Percentiles rank a stretch among this genome's conserved stretches.
phyloP scores from a whole-genome alignment of 2,113 vertebrate genomes.

The Paramormyrops kingsleyae region DNA sequence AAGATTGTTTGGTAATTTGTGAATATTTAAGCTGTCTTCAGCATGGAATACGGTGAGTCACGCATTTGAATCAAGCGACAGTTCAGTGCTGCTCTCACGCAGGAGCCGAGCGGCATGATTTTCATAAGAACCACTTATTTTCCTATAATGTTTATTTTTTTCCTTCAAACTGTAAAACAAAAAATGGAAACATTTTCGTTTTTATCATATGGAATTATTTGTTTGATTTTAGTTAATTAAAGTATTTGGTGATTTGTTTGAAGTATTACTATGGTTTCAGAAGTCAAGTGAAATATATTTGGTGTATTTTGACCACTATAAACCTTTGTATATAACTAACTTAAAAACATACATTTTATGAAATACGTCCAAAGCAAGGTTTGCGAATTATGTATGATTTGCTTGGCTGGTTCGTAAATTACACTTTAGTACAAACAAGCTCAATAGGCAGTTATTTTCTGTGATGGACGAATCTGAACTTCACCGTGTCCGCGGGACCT shows the following conservation, averaged over 20 bases:
- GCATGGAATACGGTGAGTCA: neutral
- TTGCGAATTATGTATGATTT: neutral
- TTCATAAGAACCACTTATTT: slow-evolving; percentile 9
- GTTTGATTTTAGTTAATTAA: slow-evolving; percentile 20
- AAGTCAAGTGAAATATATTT: neutral
- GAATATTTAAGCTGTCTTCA: neutral
- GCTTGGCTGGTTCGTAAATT: neutral
- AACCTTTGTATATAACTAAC: neutral
- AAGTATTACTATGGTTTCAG: neutral
- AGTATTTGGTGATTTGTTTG: slow-evolving; percentile 12
- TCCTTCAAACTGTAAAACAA: slow-evolving; percentile 8
- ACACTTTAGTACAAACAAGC: neutral
- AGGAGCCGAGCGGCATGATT: neutral
- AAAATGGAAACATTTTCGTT: slow-evolving; percentile 2
- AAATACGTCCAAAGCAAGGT: neutral
- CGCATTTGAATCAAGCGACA: neutral
- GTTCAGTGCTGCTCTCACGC: neutral
- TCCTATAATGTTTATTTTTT: slow-evolving; percentile 13
- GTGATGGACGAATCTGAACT: neutral
- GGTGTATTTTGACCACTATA: neutral
- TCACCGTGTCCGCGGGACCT: neutral
- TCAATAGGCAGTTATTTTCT: neutral
- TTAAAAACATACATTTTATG: neutral
- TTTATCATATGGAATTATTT: slow-evolving; percentile 2
- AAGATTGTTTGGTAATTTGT: neutral